Conservation (phyloP, 2,797 vertebrate species). For the Hippocampus kuda region DNA sequence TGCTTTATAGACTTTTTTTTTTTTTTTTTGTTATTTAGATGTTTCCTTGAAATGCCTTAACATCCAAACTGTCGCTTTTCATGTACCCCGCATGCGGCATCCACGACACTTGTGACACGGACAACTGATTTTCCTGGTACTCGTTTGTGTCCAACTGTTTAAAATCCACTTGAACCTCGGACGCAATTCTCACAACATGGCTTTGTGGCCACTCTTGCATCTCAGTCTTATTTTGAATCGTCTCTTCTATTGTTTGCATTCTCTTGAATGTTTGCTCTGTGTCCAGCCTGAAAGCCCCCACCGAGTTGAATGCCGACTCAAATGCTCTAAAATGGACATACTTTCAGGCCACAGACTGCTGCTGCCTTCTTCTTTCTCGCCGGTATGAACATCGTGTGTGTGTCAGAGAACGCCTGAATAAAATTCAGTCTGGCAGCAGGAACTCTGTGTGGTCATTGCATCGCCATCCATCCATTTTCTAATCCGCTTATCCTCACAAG, state of each 20-base stretch:
- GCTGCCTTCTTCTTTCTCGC: slow-evolving; percentile 52
- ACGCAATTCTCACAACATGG: slow-evolving; percentile 28
- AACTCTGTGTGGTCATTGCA: slow-evolving; percentile 12
- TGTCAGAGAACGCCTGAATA: slow-evolving; percentile 64
- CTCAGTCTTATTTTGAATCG: slow-evolving; percentile 58
- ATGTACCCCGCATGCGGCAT: background rate
- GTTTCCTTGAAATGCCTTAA: slow-evolving; percentile 20
- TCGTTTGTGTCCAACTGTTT: background rate
- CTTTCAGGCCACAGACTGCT: slow-evolving; percentile 47
- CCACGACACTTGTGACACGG: background rate
- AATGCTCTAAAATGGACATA: slow-evolving; percentile 40
- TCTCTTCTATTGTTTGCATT: slow-evolving; percentile 44
- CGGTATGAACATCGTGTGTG: slow-evolving; percentile 18
- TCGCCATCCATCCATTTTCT: background rate
- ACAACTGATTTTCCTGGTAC: background rate
- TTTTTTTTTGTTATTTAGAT: slow-evolving; percentile 11
- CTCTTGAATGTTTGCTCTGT: slow-evolving; percentile 45
- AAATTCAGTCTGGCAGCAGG: slow-evolving; percentile 64
- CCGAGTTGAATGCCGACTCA: slow-evolving; percentile 53
- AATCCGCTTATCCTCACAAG: too few species aligned
- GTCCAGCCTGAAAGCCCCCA: slow-evolving; percentile 25
- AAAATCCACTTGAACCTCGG: slow-evolving; percentile 34
- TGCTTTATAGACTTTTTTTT: slow-evolving; percentile 13
- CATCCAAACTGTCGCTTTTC: slow-evolving; percentile 5
- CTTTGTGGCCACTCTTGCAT: slow-evolving; percentile 25